Percentiles rank a stretch among this genome's conserved stretches.
Evolutionary conservation across 1,140 invertebrate genomes (phyloP).

Genomic region (Zaprionus taronus): DNA sequence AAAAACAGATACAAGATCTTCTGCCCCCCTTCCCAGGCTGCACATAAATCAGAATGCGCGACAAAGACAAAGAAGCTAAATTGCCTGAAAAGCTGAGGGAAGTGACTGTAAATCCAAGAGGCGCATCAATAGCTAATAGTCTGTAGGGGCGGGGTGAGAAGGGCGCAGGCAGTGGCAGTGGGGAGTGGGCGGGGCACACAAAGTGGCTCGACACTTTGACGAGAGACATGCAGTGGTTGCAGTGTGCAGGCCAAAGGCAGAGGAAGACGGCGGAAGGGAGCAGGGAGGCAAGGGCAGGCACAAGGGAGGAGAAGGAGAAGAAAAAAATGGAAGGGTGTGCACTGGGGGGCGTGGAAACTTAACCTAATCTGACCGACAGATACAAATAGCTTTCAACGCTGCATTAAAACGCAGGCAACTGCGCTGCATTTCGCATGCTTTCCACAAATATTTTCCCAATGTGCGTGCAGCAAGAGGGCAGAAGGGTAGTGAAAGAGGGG

Average conservation of each 20-base stretch:
- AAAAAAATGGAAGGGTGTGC: neutral
- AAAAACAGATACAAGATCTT: constrained; percentile 42
- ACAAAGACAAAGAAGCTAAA: constrained; percentile 70
- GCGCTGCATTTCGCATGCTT: constrained; percentile 77
- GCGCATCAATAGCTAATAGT: constrained; percentile 52
- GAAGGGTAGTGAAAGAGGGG: neutral
- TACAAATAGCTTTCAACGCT: constrained; percentile 80
- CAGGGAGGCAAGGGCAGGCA: neutral
- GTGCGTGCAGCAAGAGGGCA: constrained; percentile 53
- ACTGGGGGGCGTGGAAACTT: constrained; percentile 48
- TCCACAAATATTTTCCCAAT: constrained; percentile 75
- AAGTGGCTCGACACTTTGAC: constrained; percentile 81
- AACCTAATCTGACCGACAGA: constrained; percentile 82
- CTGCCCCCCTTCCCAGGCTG: too few relatives aligned
- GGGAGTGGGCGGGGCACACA: constrained; percentile 30
- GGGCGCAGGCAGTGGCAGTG: constrained; percentile 19
- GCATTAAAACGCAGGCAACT: constrained; percentile 75
- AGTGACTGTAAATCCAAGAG: constrained; percentile 28
- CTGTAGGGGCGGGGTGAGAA: neutral
- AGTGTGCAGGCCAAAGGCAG: too few relatives aligned
- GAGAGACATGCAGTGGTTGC: constrained; percentile 74
- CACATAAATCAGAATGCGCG: constrained; percentile 71
- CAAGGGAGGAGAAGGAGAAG: neutral
- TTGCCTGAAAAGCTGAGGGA: constrained; percentile 39
- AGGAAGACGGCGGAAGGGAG: constrained; percentile 16